These are phyloP conservation scores for Lochmaea crataegi DNA, from an alignment of 2,888 invertebrate species.

Conservation along the genomic window DNA sequence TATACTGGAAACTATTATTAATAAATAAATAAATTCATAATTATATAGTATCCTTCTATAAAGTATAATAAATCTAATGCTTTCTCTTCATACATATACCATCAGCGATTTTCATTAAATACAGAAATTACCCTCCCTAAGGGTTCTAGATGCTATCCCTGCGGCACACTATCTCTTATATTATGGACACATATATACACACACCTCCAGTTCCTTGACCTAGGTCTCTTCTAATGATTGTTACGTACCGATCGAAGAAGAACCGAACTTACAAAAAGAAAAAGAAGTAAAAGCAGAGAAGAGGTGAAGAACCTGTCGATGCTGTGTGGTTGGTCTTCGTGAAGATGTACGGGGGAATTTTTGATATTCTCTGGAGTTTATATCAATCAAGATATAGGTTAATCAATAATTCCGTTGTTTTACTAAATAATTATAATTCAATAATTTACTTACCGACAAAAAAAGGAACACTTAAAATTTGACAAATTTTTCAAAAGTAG, in stretches of 20 bases:
- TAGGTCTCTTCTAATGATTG: conserved; percentile 32
- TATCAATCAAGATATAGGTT: background rate
- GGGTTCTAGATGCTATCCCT: conserved; percentile 6
- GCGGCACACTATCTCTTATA: conserved; percentile 8
- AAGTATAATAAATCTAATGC: background rate
- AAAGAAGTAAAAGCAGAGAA: conserved; percentile 22
- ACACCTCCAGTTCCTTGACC: conserved; percentile 33
- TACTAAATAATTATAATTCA: too few relatives aligned
- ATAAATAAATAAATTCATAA: background rate
- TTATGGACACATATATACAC: background rate
- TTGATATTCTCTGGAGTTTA: too few relatives aligned
- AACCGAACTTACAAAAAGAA: conserved; percentile 31
- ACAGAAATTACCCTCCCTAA: background rate
- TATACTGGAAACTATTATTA: background rate
- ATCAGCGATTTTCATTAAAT: background rate
- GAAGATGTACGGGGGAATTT: conserved; percentile 1
- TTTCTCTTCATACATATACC: conserved; percentile 4
- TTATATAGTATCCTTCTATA: background rate
- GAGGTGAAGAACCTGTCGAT: conserved; percentile 57
- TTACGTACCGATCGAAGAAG: conserved; percentile 26
- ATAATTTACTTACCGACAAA: too few relatives aligned
- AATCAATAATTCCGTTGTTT: background rate
- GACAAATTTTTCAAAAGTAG: too few relatives aligned
- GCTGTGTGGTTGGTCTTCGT: conserved; percentile 11
- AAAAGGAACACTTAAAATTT: too few relatives aligned